These are phyloP conservation scores for Peromyscus leucopus DNA, from an alignment of 2,113 vertebrate genomes.

Conservation along the genomic window DNA sequence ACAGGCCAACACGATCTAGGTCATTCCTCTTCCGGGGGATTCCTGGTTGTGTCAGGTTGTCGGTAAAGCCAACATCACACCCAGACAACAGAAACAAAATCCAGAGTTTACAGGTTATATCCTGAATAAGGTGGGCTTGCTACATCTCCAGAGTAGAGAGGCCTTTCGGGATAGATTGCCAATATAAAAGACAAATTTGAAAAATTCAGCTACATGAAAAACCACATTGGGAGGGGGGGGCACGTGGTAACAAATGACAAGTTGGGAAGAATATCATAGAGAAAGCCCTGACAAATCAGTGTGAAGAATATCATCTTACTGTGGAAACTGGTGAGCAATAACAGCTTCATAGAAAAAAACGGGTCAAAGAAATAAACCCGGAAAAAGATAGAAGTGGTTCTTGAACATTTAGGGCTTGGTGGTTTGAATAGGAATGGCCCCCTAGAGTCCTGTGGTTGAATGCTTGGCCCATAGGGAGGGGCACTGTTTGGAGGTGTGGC, in stretches of 20 bases:
- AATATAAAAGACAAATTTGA: conserved; percentile 37
- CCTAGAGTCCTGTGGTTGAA: no score
- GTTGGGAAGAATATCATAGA: background rate
- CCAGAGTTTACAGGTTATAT: background rate
- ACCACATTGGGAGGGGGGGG: background rate
- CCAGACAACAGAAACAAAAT: background rate
- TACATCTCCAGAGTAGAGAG: conserved; percentile 42
- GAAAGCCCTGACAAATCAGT: conserved; percentile 1
- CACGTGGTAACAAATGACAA: conserved; percentile 4
- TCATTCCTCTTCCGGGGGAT: background rate
- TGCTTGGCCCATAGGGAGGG: no score
- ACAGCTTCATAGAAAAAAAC: conserved; percentile 24
- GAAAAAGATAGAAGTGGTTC: conserved; percentile 31
- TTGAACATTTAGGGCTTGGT: conserved; percentile 41
- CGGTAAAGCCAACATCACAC: background rate
- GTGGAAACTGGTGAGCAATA: background rate
- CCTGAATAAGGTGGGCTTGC: conserved; percentile 1
- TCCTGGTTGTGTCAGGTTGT: background rate
- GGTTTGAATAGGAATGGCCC: no score
- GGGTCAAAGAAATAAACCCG: background rate
- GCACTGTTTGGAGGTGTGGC: no score
- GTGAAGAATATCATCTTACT: conserved; percentile 1
- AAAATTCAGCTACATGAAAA: conserved; percentile 39
- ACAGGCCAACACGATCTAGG: background rate
- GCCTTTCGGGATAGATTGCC: background rate